Evolutionary conservation across 2,888 invertebrate species (phyloP).

Genomic region (Melieria omissa): DNA sequence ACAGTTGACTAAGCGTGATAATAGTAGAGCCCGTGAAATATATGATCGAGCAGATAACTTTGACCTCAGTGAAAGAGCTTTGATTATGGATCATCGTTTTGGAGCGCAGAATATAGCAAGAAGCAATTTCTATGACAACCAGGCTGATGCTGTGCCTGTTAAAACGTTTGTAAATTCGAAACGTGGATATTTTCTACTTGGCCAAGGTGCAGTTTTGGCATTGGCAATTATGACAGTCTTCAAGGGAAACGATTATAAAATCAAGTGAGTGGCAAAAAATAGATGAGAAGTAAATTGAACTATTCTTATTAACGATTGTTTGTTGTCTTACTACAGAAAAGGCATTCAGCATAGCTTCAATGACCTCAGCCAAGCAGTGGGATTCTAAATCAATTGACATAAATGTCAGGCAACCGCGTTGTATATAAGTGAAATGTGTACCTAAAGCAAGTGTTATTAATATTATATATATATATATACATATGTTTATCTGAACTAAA

Average conservation of each 20-base stretch:
- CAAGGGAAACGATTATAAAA: slow-evolving; percentile 37
- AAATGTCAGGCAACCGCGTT: slow-evolving; percentile 5
- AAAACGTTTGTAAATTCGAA: slow-evolving; percentile 13
- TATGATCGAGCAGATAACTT: no score
- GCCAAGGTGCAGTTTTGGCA: slow-evolving; percentile 46
- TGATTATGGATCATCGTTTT: no score
- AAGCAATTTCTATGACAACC: no score
- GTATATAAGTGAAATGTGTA: slow-evolving; percentile 13
- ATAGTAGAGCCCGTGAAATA: no score
- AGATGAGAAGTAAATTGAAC: neutral
- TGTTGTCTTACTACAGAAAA: slow-evolving; percentile 32
- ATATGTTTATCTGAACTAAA: neutral
- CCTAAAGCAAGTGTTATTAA: slow-evolving; percentile 20
- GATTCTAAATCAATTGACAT: slow-evolving; percentile 37
- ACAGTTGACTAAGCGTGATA: no score
- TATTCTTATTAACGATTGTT: neutral
- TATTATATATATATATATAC: neutral
- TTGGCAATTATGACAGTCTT: slow-evolving; percentile 45
- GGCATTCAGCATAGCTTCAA: slow-evolving; percentile 28
- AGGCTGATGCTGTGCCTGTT: no score
- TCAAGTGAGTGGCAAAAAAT: slow-evolving; percentile 41
- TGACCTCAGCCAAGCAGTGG: slow-evolving; percentile 30
- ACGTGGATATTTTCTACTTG: slow-evolving; percentile 38
- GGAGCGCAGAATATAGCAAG: no score
- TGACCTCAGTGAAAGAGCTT: no score